Evolutionary conservation across 2,113 vertebrate genomes (phyloP).

Genomic region (Chlorocebus sabaeus): DNA sequence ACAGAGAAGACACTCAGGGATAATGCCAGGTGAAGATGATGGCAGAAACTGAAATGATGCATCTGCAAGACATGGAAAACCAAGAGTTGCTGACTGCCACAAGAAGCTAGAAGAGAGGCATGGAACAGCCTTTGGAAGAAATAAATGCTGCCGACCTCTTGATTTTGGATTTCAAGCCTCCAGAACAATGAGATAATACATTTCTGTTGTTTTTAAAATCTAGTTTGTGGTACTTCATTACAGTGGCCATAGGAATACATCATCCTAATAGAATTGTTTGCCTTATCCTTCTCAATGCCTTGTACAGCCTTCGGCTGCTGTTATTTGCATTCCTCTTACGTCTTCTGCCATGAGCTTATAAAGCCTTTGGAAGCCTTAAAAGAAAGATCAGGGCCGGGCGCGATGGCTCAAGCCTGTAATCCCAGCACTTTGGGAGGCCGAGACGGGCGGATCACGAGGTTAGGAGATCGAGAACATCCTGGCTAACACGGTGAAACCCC

Average conservation of each 20-base stretch:
- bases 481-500: no score
- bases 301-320: not conserved
- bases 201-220: not conserved
- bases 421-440: no score
- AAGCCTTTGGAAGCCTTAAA: no score
- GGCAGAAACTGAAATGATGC: not conserved
- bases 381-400: not conserved
- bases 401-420: no score
- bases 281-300: not conserved
- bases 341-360: not conserved
- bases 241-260: not conserved
- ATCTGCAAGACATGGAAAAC: not conserved
- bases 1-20: not conserved
- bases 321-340: not conserved
- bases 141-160: not conserved
- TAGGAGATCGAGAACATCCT: no score
- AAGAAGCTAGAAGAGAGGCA: not conserved
- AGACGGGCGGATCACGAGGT: no score
- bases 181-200: not conserved
- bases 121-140: not conserved
- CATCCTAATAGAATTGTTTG: not conserved
- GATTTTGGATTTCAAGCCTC: not conserved
- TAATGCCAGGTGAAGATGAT: not conserved
- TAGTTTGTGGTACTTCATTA: not conserved
- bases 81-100: not conserved